phyloP scores from a whole-genome alignment of 23 tunicate genomes.

The Botrylloides violaceus region DNA sequence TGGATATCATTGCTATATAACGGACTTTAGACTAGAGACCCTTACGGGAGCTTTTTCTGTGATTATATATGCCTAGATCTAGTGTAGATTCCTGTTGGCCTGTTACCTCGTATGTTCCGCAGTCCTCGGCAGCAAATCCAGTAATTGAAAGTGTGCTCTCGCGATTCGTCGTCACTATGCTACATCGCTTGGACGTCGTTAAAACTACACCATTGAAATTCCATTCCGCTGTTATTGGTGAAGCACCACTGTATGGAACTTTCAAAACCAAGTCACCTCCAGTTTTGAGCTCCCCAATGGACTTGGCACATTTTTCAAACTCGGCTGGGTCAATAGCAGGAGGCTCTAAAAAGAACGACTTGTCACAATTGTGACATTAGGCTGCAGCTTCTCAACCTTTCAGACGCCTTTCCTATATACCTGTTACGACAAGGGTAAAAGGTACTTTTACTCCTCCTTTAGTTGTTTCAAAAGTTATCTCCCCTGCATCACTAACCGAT shows the following conservation, averaged over 20 bases:
- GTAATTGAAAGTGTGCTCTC: constrained; percentile 41
- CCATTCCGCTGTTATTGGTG: constrained; percentile 70
- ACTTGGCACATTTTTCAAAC: constrained; percentile 61
- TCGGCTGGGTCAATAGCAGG: constrained; percentile 74
- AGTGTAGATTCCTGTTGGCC: not conserved
- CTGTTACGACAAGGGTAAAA: constrained; percentile 66
- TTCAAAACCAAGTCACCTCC: constrained; percentile 56
- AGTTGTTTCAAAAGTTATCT: constrained; percentile 52
- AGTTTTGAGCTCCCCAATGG: constrained; percentile 37
- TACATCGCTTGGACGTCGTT: constrained; percentile 25
- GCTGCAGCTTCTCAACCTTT: not conserved
- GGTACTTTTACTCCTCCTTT: constrained; percentile 79
- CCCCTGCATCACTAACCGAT: constrained; percentile 54
- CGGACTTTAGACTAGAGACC: no score
- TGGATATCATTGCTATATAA: no score
- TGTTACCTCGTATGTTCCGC: constrained; percentile 81
- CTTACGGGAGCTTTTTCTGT: no score
- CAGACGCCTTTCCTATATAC: constrained; percentile 2
- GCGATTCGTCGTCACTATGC: constrained; percentile 26
- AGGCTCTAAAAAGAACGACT: constrained; percentile 42
- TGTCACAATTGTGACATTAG: not conserved
- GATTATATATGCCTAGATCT: no score
- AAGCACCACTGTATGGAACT: constrained; percentile 77
- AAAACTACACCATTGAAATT: constrained; percentile 47
- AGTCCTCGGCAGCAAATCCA: constrained; percentile 56